phyloP scores from a whole-genome alignment of 2,888 invertebrate species.

The Antheraea assamensis region DNA sequence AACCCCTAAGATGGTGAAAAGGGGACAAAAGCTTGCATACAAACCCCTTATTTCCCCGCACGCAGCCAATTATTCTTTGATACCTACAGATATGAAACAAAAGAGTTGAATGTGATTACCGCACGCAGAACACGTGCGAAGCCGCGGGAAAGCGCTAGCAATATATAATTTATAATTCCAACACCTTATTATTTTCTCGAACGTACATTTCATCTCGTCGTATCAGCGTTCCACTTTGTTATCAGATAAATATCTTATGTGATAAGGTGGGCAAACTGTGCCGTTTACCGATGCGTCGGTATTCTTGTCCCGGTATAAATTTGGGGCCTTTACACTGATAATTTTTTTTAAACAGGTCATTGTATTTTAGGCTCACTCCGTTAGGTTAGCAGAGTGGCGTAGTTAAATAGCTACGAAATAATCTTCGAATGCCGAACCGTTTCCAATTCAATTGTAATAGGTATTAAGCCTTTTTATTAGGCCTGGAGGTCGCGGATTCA shows the following conservation, averaged over 20 bases:
- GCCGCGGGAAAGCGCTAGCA: neutral
- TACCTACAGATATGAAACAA: too few relatives aligned
- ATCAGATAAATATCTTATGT: slow-evolving; percentile 38
- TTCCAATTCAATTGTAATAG: too few relatives aligned
- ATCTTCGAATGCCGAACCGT: too few relatives aligned
- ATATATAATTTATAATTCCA: neutral
- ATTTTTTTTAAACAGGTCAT: neutral
- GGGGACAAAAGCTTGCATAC: too few relatives aligned
- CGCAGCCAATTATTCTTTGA: too few relatives aligned
- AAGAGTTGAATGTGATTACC: too few relatives aligned
- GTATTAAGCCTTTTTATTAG: too few relatives aligned
- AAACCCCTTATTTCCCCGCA: too few relatives aligned
- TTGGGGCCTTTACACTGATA: slow-evolving; percentile 7
- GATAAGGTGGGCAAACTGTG: slow-evolving; percentile 38
- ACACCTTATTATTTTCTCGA: slow-evolving; percentile 9
- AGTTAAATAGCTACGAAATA: neutral
- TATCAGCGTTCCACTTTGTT: slow-evolving; percentile 26
- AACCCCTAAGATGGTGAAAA: too few relatives aligned
- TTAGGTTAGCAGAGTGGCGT: neutral
- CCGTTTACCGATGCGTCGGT: slow-evolving; percentile 27
- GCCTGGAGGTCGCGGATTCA: too few relatives aligned
- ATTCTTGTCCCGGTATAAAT: slow-evolving; percentile 11
- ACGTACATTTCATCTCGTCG: slow-evolving; percentile 22
- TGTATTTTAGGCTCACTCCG: neutral
- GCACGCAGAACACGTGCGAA: neutral